phyloP scores from a whole-genome alignment of 2,113 vertebrate genomes.

The Pogonocichla stellata region DNA sequence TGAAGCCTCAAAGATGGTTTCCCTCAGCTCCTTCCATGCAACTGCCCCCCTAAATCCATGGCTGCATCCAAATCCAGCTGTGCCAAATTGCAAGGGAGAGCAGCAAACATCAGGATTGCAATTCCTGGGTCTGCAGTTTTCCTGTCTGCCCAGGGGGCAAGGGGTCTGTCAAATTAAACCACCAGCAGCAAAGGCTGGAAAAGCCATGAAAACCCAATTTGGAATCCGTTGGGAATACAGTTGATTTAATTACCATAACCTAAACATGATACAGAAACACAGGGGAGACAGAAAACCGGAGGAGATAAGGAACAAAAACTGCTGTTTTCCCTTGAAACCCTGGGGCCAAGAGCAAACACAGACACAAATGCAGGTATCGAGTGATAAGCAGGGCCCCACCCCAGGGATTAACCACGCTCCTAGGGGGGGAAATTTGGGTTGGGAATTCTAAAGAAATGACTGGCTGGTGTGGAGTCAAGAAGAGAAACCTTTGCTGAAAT shows the following conservation, averaged over 20 bases:
- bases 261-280: neutral
- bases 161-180: neutral
- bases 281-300: neutral
- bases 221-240: neutral
- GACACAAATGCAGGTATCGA: accelerated
- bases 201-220: accelerated
- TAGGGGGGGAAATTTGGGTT: accelerated
- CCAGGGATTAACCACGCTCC: neutral
- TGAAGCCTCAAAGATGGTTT: neutral
- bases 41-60: neutral
- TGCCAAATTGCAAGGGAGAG: accelerated
- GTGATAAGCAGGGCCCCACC: neutral
- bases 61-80: neutral
- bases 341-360: neutral
- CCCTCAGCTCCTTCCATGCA: neutral
- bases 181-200: neutral
- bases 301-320: conserved; percentile 59
- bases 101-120: accelerated
- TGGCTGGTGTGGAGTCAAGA: neutral
- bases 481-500: neutral
- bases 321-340: neutral
- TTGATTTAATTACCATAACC: neutral
- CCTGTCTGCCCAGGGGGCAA: neutral
- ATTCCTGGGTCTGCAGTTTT: neutral
- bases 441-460: neutral